phyloP scores from a whole-genome alignment of 2,113 vertebrate genomes.

The Clarias magur region DNA sequence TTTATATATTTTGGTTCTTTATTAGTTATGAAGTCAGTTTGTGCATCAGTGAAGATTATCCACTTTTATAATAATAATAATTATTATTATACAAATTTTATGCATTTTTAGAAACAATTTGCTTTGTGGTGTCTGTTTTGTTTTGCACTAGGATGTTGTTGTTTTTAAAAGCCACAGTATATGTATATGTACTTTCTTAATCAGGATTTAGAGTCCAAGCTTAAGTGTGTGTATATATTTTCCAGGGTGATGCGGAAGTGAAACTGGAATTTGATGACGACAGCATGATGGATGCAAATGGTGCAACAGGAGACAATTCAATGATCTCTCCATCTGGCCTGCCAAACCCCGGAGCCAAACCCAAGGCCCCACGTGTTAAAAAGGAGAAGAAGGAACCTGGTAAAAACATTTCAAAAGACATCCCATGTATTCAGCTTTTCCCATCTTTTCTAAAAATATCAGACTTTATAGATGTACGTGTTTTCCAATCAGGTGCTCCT shows the following conservation, averaged over 20 bases:
- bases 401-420: conserved; percentile 53
- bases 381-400: conserved; percentile 93
- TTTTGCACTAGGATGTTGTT: background rate
- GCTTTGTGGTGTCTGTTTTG: background rate
- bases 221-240: conserved; percentile 35
- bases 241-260: conserved; percentile 82
- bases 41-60: background rate
- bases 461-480: background rate
- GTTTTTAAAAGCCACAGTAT: background rate
- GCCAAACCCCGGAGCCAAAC: conserved; percentile 64
- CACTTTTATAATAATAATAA: too few species aligned
- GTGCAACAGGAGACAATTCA: conserved; percentile 74
- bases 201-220: background rate
- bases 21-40: background rate
- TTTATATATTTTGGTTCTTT: too few species aligned
- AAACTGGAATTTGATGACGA: conserved; percentile 92
- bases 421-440: too few species aligned
- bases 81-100: background rate
- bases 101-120: background rate
- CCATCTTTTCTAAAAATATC: too few species aligned
- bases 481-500: conserved; percentile 74
- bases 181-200: background rate
- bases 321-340: conserved; percentile 58
- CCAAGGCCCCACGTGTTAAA: conserved; percentile 80
- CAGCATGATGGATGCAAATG: conserved; percentile 66